These are phyloP conservation scores for Eonycteris spelaea DNA, from an alignment of 2,113 vertebrate genomes.

Conservation along the genomic window DNA sequence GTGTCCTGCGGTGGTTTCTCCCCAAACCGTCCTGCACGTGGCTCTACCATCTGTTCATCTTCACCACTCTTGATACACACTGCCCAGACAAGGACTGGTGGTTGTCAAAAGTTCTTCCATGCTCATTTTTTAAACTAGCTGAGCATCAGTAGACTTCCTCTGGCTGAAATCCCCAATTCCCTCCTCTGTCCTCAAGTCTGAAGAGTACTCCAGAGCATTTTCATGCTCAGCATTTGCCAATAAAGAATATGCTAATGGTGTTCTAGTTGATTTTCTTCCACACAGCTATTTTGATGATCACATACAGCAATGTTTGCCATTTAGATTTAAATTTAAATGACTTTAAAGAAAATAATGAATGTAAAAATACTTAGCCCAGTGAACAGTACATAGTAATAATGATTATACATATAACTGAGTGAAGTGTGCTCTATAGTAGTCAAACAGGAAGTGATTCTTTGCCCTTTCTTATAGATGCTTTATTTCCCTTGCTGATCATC, in stretches of 20 bases:
- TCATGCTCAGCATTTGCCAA: not conserved
- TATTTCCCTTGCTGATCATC: not conserved
- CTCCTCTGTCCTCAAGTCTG: accelerated
- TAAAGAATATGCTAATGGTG: not conserved
- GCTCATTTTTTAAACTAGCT: not conserved
- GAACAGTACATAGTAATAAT: not conserved
- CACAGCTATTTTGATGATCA: not conserved
- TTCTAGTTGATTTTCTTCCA: not conserved
- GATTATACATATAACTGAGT: not conserved
- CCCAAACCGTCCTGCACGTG: accelerated
- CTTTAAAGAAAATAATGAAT: not conserved
- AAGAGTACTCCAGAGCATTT: not conserved
- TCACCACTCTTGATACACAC: not conserved
- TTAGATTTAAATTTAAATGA: not conserved
- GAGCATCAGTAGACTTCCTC: not conserved
- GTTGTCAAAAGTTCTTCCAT: not conserved
- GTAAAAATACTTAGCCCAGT: not conserved
- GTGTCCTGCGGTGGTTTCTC: not conserved
- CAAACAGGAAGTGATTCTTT: not conserved
- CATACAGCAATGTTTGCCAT: not conserved
- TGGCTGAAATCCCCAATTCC: accelerated
- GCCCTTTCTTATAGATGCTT: not conserved
- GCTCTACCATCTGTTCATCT: not conserved
- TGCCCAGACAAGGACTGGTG: too few species aligned
- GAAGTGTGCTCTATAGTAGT: not conserved